Percentiles rank a stretch among this genome's conserved stretches.
Conservation (phyloP, 2,113 vertebrate genomes). For the Antennarius striatus region DNA sequence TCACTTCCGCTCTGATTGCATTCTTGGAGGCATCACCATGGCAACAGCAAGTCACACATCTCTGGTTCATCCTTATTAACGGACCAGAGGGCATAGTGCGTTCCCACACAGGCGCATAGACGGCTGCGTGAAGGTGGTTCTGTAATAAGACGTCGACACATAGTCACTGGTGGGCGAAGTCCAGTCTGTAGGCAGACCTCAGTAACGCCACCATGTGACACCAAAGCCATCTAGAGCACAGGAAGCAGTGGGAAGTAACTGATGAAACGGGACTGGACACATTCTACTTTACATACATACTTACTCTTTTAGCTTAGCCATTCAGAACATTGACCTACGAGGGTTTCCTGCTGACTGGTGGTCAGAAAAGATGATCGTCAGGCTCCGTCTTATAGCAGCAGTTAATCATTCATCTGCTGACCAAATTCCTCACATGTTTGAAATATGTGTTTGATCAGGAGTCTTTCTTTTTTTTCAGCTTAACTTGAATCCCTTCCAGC, state of each 20-base stretch:
- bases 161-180: constrained; percentile 33
- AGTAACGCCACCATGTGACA: constrained; percentile 11
- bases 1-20: constrained; percentile 57
- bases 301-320: neutral
- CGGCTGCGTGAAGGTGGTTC: constrained; percentile 48
- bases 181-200: constrained; percentile 25
- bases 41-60: constrained; percentile 66
- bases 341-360: neutral
- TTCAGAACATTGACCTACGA: neutral
- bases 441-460: constrained; percentile 19
- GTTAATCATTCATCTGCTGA: constrained; percentile 58
- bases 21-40: constrained; percentile 58
- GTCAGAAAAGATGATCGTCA: neutral
- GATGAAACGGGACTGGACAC: neutral
- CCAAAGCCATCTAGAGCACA: neutral
- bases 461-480: no score
- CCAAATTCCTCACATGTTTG: constrained; percentile 54
- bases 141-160: constrained; percentile 36
- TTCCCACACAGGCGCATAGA: constrained; percentile 50
- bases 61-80: constrained; percentile 28
- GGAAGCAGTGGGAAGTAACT: neutral
- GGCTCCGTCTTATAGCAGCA: neutral
- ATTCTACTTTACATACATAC: neutral
- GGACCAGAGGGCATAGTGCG: constrained; percentile 31
- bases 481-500: constrained; percentile 6